Evolutionary conservation across 2,797 vertebrate genomes (phyloP).

Genomic region (Smutsia gigantea): DNA sequence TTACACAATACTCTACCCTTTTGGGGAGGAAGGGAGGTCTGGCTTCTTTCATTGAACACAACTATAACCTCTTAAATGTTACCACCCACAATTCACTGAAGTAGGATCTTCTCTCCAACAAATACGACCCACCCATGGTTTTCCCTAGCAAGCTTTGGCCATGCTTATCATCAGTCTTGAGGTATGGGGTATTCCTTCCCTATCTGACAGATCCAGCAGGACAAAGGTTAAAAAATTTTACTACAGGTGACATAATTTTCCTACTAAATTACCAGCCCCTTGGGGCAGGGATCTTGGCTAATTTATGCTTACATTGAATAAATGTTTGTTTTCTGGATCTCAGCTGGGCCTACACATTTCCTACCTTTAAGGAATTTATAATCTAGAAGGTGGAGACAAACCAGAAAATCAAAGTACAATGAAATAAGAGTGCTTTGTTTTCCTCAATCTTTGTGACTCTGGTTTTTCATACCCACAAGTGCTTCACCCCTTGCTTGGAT

Average conservation of each 20-base stretch:
- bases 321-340: conserved; percentile 51
- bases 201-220: background rate
- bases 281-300: background rate
- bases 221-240: conserved; percentile 13
- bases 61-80: background rate
- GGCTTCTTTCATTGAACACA: background rate
- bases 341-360: background rate
- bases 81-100: background rate
- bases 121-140: background rate
- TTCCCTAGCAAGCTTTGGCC: background rate
- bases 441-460: background rate
- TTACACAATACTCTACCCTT: background rate
- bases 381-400: conserved; percentile 3
- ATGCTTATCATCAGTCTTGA: background rate
- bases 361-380: conserved; percentile 24
- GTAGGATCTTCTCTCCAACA: background rate
- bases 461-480: background rate
- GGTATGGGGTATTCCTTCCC: background rate
- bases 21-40: background rate
- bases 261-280: background rate
- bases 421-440: conserved; percentile 20
- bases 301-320: background rate
- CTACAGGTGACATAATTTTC: background rate
- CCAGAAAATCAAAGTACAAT: conserved; percentile 2
- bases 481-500: background rate